These are phyloP conservation scores for Aplochiton taeniatus DNA, from an alignment of 2,797 vertebrate species.

Conservation along the genomic window DNA sequence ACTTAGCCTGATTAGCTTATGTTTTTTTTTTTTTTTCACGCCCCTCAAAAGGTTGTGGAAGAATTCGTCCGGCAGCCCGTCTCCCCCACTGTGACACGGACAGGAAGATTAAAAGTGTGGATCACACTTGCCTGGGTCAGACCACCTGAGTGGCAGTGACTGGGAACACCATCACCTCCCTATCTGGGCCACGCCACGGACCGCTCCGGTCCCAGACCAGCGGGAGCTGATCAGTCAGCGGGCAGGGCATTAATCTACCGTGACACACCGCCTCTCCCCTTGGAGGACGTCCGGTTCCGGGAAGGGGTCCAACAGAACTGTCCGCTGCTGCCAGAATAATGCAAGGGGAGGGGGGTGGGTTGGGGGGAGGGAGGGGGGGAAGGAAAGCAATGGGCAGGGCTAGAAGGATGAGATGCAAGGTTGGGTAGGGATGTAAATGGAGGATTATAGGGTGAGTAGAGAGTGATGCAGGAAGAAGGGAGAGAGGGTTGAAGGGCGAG, in stretches of 20 bases:
- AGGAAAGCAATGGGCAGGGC: neutral
- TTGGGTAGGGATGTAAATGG: too few species aligned
- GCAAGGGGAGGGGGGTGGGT: slow-evolving; percentile 47
- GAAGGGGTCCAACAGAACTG: slow-evolving; percentile 69
- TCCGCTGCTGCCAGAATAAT: slow-evolving; percentile 65
- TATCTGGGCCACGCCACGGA: slow-evolving; percentile 68
- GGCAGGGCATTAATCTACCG: slow-evolving; percentile 76
- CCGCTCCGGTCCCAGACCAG: slow-evolving; percentile 62
- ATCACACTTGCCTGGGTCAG: slow-evolving; percentile 51
- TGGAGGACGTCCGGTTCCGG: slow-evolving; percentile 69
- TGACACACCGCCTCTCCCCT: slow-evolving; percentile 72
- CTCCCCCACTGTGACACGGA: slow-evolving; percentile 41
- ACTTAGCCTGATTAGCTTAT: slow-evolving; percentile 70
- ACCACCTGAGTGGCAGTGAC: slow-evolving; percentile 67
- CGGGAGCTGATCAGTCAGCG: slow-evolving; percentile 75
- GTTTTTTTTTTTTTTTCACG: slow-evolving; percentile 19
- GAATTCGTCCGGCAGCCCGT: slow-evolving; percentile 24
- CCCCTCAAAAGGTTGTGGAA: slow-evolving; percentile 38
- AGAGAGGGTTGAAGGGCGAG: slow-evolving; percentile 30
- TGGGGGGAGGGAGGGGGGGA: neutral
- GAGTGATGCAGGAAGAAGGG: too few species aligned
- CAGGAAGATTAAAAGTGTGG: slow-evolving; percentile 59
- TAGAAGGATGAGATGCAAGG: too few species aligned
- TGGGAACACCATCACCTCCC: slow-evolving; percentile 60
- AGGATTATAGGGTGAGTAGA: too few species aligned